Base-by-base conservation (phyloP, 37 sponge, comb jelly and placozoan species). In the Crambe crambe region DNA sequence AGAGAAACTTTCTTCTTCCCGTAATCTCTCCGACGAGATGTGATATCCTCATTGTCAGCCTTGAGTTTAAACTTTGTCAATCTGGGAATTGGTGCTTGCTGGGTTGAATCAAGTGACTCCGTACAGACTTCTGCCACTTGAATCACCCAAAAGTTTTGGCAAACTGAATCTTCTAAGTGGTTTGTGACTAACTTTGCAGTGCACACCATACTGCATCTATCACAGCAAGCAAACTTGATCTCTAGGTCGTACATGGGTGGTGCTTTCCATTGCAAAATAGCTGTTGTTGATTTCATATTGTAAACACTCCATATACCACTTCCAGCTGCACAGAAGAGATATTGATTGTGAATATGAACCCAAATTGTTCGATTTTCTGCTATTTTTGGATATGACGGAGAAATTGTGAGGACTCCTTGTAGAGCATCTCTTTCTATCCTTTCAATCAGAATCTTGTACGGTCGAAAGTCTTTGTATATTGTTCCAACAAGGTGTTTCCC, bases 231-330 rank as follows among this genome's bases (percentile, higher is more conserved):
- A 30, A 86, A 38, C 21, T 20, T 80, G 22, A 74, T 10, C 8
- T 73, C 80, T 1, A 68, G 27, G 70, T 75, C 76, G 36, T 70
- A 86, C 36, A 80, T 23, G 5, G 67, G 31, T 0, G 63, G 75
- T 18, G 75, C 42, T 34, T 42, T 29, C 81, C 81, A 86, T 0
- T 37, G 47, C 5, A 67, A 42, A 2, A 64, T 1, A 2, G 29
- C 44, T 9, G 51, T 23, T 18, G 38, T 29, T 10, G 1, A 58
- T 21, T 30, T 22, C 6, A 69, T 27, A 43, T 75, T 10, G 51
- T 75, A 74, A 22, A 69, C 57, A 31, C 70, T 80, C 87, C 87
- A 86, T 3, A 63, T 38, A 6, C 87, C 87, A 58, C 76, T 80
- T 15, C 81, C 87, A 58, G 80, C 75, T 30, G 60, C 87, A 37